phyloP scores from a whole-genome alignment of 2,888 invertebrate genomes.

The Drosophila pseudotalamancana region DNA sequence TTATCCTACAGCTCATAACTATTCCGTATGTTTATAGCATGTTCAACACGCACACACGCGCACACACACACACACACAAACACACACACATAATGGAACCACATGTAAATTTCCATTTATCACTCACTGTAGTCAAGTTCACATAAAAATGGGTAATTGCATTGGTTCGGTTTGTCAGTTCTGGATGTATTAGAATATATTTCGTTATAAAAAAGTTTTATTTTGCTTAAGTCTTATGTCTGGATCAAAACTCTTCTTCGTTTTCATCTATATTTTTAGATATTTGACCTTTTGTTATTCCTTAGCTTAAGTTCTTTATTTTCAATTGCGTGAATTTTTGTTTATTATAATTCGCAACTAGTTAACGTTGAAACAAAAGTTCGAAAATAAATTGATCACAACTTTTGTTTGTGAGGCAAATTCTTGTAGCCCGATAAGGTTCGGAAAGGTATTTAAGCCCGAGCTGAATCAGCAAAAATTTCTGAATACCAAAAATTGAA shows the following conservation, averaged over 20 bases:
- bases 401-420: too few relatives aligned
- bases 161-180: background rate
- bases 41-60: slow-evolving; percentile 5
- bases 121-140: slow-evolving; percentile 26
- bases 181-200: background rate
- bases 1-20: slow-evolving; percentile 1
- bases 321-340: too few relatives aligned
- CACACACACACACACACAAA: background rate
- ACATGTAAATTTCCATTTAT: slow-evolving; percentile 18
- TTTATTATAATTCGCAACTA: too few relatives aligned
- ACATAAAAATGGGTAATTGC: slow-evolving; percentile 39
- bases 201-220: background rate
- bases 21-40: background rate
- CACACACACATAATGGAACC: background rate
- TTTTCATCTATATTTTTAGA: too few relatives aligned
- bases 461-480: slow-evolving; percentile 12
- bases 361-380: too few relatives aligned
- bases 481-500: slow-evolving; percentile 1
- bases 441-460: background rate
- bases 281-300: too few relatives aligned
- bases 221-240: too few relatives aligned
- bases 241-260: too few relatives aligned
- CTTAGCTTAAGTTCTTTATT: too few relatives aligned
- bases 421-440: too few relatives aligned
- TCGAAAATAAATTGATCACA: too few relatives aligned